Conservation (phyloP, 2,888 invertebrate species). For the Atrina japonica region DNA sequence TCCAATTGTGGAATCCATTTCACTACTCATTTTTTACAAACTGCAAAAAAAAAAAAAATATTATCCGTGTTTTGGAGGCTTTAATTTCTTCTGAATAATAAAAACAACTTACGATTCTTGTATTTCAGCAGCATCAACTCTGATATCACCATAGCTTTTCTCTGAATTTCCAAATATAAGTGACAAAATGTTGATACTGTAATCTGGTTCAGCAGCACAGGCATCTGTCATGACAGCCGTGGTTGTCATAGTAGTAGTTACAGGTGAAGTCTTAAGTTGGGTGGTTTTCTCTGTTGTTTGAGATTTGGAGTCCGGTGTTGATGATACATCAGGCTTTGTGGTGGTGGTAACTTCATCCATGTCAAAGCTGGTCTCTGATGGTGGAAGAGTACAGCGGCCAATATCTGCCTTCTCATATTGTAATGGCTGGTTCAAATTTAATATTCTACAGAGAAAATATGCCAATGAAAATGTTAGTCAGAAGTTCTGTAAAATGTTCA, state of each 20-base stretch:
- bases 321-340: conserved; percentile 5
- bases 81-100: too few species aligned
- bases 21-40: too few species aligned
- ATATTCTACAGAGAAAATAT: conserved; percentile 81
- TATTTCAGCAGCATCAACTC: conserved; percentile 79
- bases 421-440: conserved; percentile 86
- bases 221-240: conserved; percentile 37
- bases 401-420: conserved; percentile 83
- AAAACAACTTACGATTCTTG: conserved; percentile 67
- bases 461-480: neutral
- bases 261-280: conserved; percentile 15
- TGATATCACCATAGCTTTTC: conserved; percentile 87
- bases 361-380: neutral
- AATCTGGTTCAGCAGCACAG: conserved; percentile 56
- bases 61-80: too few species aligned
- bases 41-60: too few species aligned
- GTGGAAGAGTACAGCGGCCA: conserved; percentile 83
- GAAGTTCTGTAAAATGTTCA: neutral
- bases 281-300: neutral
- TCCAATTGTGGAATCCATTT: too few species aligned
- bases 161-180: conserved; percentile 92
- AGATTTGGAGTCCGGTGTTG: conserved; percentile 10
- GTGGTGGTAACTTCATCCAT: conserved; percentile 5
- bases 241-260: conserved; percentile 42
- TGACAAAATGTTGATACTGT: conserved; percentile 86